Base-by-base conservation (phyloP, 2,888 invertebrate species). In the Prostheceraeus crozeri region DNA sequence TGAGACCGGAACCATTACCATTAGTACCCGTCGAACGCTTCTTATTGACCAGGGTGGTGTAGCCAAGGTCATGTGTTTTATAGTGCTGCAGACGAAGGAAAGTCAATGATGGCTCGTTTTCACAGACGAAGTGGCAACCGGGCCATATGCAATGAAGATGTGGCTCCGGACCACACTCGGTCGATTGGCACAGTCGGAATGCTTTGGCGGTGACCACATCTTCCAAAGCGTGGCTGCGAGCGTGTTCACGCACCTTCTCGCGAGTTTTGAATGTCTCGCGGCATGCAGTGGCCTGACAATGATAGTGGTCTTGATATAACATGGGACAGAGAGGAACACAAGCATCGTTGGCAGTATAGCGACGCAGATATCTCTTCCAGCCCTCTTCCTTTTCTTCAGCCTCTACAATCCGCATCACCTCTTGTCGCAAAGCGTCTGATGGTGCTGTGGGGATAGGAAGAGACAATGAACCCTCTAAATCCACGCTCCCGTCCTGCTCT, bases 241-340 rank as follows among this genome's bases (percentile, higher is more conserved):
- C 84, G 70, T 90, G 90, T 67, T 88, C 88, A 64, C 86, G 80
- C 66, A 88, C 87, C 6, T 85, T 85, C 36, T 81, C 80, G 64
- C 78, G 77, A 53, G 76, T 76, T 59, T 78, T 75, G 67, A 72
- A 78, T 10, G 71, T 63, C 35, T 70, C 71, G 48, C 70, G 68
- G 62, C 74, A 74, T 2, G 68, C 65, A 3, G 86, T 85, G 6
- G 84, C 83, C 64, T 84, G 81, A 75, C 90, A 90, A 69, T 90
- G 89, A 72, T 85, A 88, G 72, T 90, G 90, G 64, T 89, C 89
- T 65, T 84, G 84, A 67, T 83, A 83, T 19, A 83, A 80, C 62
- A 83, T 82, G 69, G 81, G 80, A 70, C 83, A 83, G 60, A 79
- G 77, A 1, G 77, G 72, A 61, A 73, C 72, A 67, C 78, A 78